A percentile compares a stretch with the other conserved stretches of the same genome.
These are phyloP conservation scores for Amphipoea oculea DNA, from an alignment of 2,888 invertebrate genomes.

Conservation along the genomic window DNA sequence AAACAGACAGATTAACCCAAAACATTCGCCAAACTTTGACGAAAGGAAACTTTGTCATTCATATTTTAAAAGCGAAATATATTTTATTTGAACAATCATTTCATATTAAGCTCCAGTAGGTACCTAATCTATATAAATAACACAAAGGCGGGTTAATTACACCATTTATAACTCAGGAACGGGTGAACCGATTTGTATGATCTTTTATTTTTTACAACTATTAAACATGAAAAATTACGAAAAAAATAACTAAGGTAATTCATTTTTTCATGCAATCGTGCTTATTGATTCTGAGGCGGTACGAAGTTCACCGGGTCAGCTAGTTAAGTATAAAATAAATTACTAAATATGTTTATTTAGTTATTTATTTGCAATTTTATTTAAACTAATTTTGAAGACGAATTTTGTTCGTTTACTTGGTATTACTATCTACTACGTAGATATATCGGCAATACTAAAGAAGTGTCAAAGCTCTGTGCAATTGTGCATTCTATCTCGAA, in stretches of 20 bases:
- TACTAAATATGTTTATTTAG: background rate
- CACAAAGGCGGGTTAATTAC: no score
- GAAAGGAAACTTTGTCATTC: background rate
- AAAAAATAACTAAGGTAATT: no score
- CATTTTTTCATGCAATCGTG: no score
- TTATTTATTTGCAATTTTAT: background rate
- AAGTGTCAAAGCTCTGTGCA: conserved; percentile 37
- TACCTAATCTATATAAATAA: background rate
- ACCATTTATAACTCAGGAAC: no score
- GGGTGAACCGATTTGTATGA: no score
- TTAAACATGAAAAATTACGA: no score
- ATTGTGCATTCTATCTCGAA: conserved; percentile 35
- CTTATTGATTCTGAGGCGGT: no score
- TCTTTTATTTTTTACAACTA: no score
- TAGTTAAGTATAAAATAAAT: background rate
- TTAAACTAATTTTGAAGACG: background rate
- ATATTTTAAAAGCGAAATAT: background rate
- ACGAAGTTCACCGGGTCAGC: no score
- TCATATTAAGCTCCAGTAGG: background rate
- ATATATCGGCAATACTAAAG: conserved; percentile 9
- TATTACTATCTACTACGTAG: background rate
- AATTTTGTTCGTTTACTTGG: background rate
- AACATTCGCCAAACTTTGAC: background rate
- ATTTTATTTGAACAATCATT: background rate
- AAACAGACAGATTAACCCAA: conserved; percentile 5